These are phyloP conservation scores for Sapayoa aenigma DNA, from an alignment of 2,113 vertebrate species.

Conservation along the genomic window DNA sequence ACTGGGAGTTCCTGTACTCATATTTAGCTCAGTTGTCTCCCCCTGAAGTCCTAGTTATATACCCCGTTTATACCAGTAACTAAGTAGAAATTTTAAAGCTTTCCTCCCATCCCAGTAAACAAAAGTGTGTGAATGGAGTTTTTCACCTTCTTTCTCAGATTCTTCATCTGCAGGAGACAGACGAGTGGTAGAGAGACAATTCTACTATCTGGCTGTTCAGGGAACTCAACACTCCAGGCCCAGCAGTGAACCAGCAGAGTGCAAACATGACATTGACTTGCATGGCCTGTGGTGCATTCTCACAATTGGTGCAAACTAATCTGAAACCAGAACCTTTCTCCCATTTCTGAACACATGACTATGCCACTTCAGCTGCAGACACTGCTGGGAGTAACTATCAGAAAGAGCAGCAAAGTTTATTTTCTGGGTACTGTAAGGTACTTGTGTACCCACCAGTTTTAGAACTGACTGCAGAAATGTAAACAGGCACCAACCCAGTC, in stretches of 20 bases:
- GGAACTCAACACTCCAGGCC: not conserved
- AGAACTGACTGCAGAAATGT: not conserved
- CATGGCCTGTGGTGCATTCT: not conserved
- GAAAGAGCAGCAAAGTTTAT: not conserved
- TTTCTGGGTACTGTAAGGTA: not conserved
- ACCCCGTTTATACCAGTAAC: not conserved
- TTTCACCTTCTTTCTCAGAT: not conserved
- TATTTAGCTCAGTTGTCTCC: not conserved
- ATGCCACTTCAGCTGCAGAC: not conserved
- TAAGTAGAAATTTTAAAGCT: not conserved
- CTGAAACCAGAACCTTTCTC: not conserved
- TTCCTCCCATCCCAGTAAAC: not conserved
- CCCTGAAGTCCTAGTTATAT: not conserved
- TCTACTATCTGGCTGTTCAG: not conserved
- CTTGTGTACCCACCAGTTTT: not conserved
- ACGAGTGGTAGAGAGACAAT: not conserved
- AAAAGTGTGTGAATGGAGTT: not conserved
- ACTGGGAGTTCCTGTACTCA: not conserved
- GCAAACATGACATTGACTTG: not conserved
- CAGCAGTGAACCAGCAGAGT: not conserved
- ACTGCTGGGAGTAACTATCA: not conserved
- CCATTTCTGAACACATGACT: not conserved
- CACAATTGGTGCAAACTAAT: not conserved
- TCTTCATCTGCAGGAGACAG: not conserved
- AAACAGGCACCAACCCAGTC: not conserved